A percentile compares a stretch with the other conserved stretches of the same genome.
Conservation (phyloP, 2,113 vertebrate genomes). For the Clupea harengus region DNA sequence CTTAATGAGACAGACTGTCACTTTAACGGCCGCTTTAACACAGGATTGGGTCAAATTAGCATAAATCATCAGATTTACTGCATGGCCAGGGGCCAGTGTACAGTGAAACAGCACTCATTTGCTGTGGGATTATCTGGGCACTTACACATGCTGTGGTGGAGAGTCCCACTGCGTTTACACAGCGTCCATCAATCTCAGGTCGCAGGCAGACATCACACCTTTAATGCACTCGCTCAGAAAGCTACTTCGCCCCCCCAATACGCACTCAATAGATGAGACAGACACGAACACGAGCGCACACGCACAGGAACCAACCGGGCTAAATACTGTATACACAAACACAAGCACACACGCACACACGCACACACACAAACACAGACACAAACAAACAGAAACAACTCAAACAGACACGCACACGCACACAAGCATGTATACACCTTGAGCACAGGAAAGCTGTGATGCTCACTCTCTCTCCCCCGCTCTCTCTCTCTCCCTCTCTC, state of each 20-base stretch:
- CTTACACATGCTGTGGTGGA: conserved; percentile 12
- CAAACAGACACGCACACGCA: conserved; percentile 55
- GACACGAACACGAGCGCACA: not conserved
- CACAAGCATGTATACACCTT: not conserved
- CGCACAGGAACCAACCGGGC: not conserved
- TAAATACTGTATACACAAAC: conserved; percentile 34
- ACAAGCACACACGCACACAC: conserved; percentile 41
- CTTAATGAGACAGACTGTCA: conserved; percentile 42
- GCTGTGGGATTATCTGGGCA: conserved; percentile 47
- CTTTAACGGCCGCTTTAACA: conserved; percentile 43
- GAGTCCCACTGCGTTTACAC: not conserved
- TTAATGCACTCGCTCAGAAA: not conserved
- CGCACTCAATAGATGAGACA: not conserved
- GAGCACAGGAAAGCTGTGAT: not conserved
- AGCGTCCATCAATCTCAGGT: not conserved
- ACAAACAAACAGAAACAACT: conserved; percentile 37
- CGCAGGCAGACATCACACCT: conserved; percentile 3
- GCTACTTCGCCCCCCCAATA: not conserved
- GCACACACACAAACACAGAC: conserved; percentile 42
- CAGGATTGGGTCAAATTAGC: conserved; percentile 41
- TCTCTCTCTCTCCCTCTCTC: not conserved
- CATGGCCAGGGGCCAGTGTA: conserved; percentile 34
- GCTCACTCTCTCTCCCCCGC: not conserved
- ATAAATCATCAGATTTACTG: conserved; percentile 46
- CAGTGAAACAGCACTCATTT: conserved; percentile 37